These are phyloP conservation scores for Corynorhinus townsendii DNA, from an alignment of 2,113 vertebrate species.

Conservation along the genomic window DNA sequence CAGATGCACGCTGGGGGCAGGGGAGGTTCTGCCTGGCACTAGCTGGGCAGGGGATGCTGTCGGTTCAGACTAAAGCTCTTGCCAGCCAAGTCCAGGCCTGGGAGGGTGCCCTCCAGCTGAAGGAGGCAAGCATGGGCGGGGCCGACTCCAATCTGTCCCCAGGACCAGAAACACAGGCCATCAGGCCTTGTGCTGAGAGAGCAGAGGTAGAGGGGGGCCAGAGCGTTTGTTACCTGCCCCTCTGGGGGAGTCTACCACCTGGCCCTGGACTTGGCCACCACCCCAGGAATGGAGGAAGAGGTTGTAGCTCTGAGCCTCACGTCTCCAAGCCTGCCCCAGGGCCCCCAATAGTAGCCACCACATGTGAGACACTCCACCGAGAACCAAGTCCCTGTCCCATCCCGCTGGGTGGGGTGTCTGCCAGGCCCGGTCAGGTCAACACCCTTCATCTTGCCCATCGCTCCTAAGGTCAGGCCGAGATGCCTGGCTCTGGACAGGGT, in stretches of 20 bases:
- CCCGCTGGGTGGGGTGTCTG: not conserved
- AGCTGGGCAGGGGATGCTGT: not conserved
- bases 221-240: not conserved
- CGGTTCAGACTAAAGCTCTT: fast-evolving
- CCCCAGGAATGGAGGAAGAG: not conserved
- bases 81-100: not conserved
- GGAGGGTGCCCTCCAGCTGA: not conserved
- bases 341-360: not conserved
- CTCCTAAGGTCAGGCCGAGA: not conserved
- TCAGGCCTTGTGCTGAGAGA: not conserved
- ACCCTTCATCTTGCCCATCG: not conserved
- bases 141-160: not conserved
- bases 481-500: not conserved
- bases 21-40: not conserved
- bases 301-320: not conserved
- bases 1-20: fast-evolving
- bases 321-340: not conserved
- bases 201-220: not conserved
- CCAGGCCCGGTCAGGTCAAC: not conserved
- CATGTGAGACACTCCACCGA: not conserved
- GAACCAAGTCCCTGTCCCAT: not conserved
- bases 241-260: not conserved
- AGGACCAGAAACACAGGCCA: not conserved
- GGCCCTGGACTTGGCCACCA: not conserved
- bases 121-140: not conserved